Conservation (phyloP, 2,113 vertebrate species). For the Podarcis cretensis region DNA sequence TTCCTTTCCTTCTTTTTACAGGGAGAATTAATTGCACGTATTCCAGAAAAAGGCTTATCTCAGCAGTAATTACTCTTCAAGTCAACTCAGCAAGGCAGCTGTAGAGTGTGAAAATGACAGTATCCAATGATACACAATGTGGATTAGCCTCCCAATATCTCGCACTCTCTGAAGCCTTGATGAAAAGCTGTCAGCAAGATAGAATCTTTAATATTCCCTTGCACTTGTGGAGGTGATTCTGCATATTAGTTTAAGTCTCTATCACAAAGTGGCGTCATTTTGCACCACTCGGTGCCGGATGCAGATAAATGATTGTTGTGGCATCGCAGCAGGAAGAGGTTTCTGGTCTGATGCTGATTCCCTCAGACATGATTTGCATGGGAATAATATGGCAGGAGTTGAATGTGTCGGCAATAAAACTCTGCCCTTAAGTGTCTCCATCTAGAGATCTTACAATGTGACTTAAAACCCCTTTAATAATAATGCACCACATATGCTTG, state of each 20-base stretch:
- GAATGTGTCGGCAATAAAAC: constrained; percentile 35
- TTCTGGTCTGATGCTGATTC: constrained; percentile 34
- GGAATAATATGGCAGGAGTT: constrained; percentile 43
- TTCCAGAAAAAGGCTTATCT: constrained; percentile 73
- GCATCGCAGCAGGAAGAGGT: not conserved
- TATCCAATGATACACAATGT: constrained; percentile 56
- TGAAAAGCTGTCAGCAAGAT: constrained; percentile 68
- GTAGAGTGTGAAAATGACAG: constrained; percentile 56
- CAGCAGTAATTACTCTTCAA: constrained; percentile 67
- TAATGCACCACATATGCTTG: not conserved
- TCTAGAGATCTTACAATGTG: constrained; percentile 16
- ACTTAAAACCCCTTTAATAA: constrained; percentile 33
- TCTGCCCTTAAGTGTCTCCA: constrained; percentile 29
- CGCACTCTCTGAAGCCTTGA: constrained; percentile 20
- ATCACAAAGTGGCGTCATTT: constrained; percentile 40
- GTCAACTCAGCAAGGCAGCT: constrained; percentile 57
- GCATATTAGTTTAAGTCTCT: constrained; percentile 60
- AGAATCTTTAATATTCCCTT: constrained; percentile 74
- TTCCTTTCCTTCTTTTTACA: constrained; percentile 53
- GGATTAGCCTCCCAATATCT: constrained; percentile 54
- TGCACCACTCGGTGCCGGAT: constrained; percentile 9
- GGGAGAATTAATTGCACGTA: constrained; percentile 68
- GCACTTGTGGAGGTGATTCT: constrained; percentile 52
- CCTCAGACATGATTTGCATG: constrained; percentile 18
- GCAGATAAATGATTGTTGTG: constrained; percentile 44